A percentile compares a stretch with the other conserved stretches of the same genome.
These are phyloP conservation scores for Rhorus exstirpatorius DNA, from an alignment of 2,888 invertebrate genomes.

Conservation along the genomic window DNA sequence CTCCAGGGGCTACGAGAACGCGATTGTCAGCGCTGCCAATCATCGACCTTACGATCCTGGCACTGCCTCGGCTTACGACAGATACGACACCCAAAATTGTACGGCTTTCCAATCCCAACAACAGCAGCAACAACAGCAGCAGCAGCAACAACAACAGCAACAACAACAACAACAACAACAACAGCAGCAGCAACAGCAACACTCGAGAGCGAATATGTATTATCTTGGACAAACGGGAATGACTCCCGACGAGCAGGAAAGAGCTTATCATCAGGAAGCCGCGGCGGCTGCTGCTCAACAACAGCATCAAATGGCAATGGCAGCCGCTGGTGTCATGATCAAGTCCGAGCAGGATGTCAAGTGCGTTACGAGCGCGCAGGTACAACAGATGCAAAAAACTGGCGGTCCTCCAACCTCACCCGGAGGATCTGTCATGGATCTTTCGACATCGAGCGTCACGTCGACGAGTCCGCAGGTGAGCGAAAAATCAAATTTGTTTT, in stretches of 20 bases:
- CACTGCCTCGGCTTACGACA: conserved; percentile 88
- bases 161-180: conserved; percentile 85
- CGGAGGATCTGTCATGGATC: conserved; percentile 93
- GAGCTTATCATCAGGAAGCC: conserved; percentile 88
- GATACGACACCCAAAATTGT: conserved; percentile 87
- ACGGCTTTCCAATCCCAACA: conserved; percentile 84
- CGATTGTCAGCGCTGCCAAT: conserved; percentile 86
- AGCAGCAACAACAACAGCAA: conserved; percentile 81
- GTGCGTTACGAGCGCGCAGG: conserved; percentile 92
- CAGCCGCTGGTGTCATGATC: conserved; percentile 88
- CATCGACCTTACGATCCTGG: conserved; percentile 89
- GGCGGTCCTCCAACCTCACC: conserved; percentile 91
- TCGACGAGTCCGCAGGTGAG: conserved; percentile 94
- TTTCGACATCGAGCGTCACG: conserved; percentile 94
- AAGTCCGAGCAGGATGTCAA: conserved; percentile 94
- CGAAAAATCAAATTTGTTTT: background rate
- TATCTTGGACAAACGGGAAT: conserved; percentile 87
- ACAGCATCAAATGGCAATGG: conserved; percentile 88
- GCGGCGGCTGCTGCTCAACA: conserved; percentile 81
- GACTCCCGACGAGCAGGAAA: conserved; percentile 89
- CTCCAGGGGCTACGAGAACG: conserved; percentile 86
- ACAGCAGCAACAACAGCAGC: conserved; percentile 84
- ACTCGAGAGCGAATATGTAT: conserved; percentile 89
- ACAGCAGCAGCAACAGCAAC: conserved; percentile 85
- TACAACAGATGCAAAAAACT: conserved; percentile 88